These are phyloP conservation scores for Peromyscus melanophrys DNA, from an alignment of 2,797 vertebrate genomes.

Conservation along the genomic window DNA sequence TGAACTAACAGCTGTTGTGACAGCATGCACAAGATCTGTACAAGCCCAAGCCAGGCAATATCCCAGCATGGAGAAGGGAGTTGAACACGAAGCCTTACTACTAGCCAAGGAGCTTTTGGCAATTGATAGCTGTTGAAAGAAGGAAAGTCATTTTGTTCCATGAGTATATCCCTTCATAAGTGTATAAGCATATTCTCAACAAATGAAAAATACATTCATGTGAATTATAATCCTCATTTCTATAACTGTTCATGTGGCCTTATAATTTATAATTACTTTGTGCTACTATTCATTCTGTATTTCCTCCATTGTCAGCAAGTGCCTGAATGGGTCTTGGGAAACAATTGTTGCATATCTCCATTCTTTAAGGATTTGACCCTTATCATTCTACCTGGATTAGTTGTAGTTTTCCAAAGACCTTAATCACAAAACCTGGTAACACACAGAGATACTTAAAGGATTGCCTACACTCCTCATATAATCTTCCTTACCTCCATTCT, in stretches of 20 bases:
- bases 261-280: background rate
- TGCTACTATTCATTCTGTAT: background rate
- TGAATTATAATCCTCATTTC: background rate
- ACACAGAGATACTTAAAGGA: background rate
- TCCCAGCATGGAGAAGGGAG: background rate
- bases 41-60: background rate
- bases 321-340: background rate
- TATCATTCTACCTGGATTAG: background rate
- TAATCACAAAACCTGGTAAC: background rate
- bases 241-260: background rate
- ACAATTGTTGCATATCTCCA: background rate
- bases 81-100: background rate
- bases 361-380: background rate
- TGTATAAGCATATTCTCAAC: background rate
- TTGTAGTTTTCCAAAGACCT: background rate
- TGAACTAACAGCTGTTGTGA: slow-evolving; percentile 25
- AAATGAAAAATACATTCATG: background rate
- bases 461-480: background rate
- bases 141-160: background rate
- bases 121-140: background rate
- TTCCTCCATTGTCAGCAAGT: background rate
- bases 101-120: background rate
- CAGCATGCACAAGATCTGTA: slow-evolving; percentile 33
- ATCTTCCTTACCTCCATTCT: background rate
- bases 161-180: background rate